Evolutionary conservation across 1,140 invertebrate species (phyloP), one percentile per base, ranked within the genome.

Genomic region (Heliconius eleuchia): DNA sequence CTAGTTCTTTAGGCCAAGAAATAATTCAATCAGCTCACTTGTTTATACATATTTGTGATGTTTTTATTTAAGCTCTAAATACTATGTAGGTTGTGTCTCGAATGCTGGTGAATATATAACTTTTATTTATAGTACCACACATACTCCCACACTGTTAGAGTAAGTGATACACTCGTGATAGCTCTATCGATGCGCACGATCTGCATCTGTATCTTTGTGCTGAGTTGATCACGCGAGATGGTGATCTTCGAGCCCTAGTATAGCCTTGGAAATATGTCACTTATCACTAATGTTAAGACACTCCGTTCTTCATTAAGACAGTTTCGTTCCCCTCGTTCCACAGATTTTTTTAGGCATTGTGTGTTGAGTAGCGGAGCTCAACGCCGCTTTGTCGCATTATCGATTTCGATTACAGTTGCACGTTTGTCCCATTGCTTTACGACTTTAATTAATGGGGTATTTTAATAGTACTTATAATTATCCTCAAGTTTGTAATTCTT

Each of bases 111-210:
- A 66, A 66, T 66, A 66, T 30, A 27, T 66, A 66, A 23, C 23
- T 66, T 66, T 66, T 66, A 66, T 66, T 66, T 66, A 66, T 66
- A 66, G 57, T 11, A 16, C 74, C 76, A 80, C 74, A 73, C 66
- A 72, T 60, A 81, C 82, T 77, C 82, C 82, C 80, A 79, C 81
- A 83, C 84, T 82, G 66, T 76, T 60, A 76, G 89, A 76, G 89
- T 89, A 89, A 92, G 85, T 79, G 87, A 91, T 91, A 90, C 84
- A 80, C 84, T 86, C 82, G 85, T 90, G 88, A 91, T 90, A 85
- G 85, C 84, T 86, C 87, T 91, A 92, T 92, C 91, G 87, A 80
- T 86, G 86, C 87, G 87, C 87, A 89, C 88, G 88, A 92, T 92
- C 91, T 85, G 80, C 79, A 85, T 85, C 77, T 82, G 80, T 88